These are phyloP conservation scores for Xerus rutilus DNA, from an alignment of 2,797 vertebrate genomes.

Conservation along the genomic window DNA sequence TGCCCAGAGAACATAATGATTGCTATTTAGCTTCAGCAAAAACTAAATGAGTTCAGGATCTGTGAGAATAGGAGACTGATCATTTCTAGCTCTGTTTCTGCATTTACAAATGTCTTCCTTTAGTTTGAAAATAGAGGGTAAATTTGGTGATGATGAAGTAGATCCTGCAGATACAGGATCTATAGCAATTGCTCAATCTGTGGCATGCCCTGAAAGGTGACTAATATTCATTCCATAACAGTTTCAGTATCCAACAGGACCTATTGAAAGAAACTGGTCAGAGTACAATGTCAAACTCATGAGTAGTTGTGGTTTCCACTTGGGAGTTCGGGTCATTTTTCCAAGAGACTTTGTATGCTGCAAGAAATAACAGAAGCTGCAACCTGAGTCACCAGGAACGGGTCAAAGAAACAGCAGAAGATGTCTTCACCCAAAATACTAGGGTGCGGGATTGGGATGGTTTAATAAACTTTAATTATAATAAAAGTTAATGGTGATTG, in stretches of 20 bases:
- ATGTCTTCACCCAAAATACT: background rate
- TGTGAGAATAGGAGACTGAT: background rate
- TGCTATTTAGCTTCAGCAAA: background rate
- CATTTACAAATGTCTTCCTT: background rate
- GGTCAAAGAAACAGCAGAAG: background rate
- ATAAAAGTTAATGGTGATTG: background rate
- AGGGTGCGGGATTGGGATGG: too few relatives aligned
- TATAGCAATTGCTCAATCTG: background rate
- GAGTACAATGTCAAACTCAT: background rate
- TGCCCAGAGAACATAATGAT: background rate
- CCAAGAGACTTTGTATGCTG: slow-evolving; percentile 35
- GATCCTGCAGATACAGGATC: background rate
- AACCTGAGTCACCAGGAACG: background rate
- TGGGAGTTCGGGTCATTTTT: slow-evolving; percentile 9
- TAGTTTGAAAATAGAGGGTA: background rate
- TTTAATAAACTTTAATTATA: background rate
- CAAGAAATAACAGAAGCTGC: slow-evolving; percentile 50
- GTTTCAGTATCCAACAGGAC: background rate
- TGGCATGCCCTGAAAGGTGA: background rate
- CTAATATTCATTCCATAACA: background rate
- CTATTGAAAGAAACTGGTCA: background rate
- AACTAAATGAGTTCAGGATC: background rate
- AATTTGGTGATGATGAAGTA: background rate
- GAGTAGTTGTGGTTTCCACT: background rate
- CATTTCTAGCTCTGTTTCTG: background rate